Evolutionary conservation across 2,888 invertebrate species (phyloP), one percentile per base, ranked within the genome.

Genomic region (Zaprionus bogoriensis): DNA sequence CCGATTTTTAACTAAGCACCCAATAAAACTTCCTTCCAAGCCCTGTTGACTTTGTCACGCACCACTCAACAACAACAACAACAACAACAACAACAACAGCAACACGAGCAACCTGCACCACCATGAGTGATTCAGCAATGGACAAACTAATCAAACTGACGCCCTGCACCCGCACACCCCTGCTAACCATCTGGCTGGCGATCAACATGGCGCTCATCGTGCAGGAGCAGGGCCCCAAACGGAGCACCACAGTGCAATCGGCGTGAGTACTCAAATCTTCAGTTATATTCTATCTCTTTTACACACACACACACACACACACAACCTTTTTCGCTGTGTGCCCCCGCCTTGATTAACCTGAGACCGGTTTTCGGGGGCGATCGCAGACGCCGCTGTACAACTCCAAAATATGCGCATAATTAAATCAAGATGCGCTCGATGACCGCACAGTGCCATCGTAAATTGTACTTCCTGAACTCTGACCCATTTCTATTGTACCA

Each of bases 161-260:
- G 74, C 71, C 87, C 77, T 65, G 87, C 81, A 89, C 90, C 73
- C 87, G 88, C 63, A 89, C 89, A 61, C 89, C 89, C 46, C 82
- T 90, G 69, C 82, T 90, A 53, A 90, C 90, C 67, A 87, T 91
- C 64, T 91, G 91, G 91, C 85, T 91, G 80, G 90, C 91, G 77
- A 89, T 91, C 57, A 91, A 90, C 72, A 75, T 91, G 86, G 91
- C 91, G 74, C 87, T 91, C 78, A 88, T 91, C 67, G 78, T 90
- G 60, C 91, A 91, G 86, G 90, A 90, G 77, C 89, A 90, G 74
- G 79, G 70, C 44, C 83, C 87, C 54, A 89, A 87, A 77, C 80
- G 88, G 71, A 87, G 87, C 73, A 87, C 86, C 81, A 87, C 90
- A 86, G 91, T 91, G 58, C 89, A 91, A 87, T 90, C 91, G 83